Evolutionary conservation across 2,888 invertebrate species (phyloP).

Genomic region (Drosophila mulleri): DNA sequence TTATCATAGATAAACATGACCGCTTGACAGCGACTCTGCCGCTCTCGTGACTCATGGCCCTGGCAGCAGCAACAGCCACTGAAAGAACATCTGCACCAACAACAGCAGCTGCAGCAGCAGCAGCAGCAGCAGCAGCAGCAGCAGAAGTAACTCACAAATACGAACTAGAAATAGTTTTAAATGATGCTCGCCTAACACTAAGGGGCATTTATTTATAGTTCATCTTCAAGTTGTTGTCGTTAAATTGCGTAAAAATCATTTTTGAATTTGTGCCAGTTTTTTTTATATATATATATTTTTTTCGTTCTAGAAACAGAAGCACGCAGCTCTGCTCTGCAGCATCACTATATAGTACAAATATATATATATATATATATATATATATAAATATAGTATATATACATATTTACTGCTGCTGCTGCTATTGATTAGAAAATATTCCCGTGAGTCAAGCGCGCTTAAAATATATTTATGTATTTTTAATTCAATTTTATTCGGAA

Average conservation of each 20-base stretch:
- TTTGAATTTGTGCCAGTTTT: constrained; percentile 77
- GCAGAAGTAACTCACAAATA: constrained; percentile 57
- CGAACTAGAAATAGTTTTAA: constrained; percentile 61
- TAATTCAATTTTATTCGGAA: constrained; percentile 70
- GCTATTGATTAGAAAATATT: constrained; percentile 42
- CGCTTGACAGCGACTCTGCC: constrained; percentile 10
- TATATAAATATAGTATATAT: constrained; percentile 7
- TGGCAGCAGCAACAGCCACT: constrained; percentile 3
- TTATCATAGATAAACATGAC: constrained; percentile 68
- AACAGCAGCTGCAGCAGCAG: neutral
- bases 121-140: constrained; percentile 5
- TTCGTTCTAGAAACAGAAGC: constrained; percentile 48
- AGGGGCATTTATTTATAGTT: constrained; percentile 76
- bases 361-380: constrained; percentile 18
- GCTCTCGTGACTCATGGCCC: constrained; percentile 62
- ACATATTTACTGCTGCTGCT: constrained; percentile 7
- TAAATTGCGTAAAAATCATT: constrained; percentile 79
- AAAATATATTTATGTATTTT: constrained; percentile 71
- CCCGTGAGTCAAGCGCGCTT: constrained; percentile 48
- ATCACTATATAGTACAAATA: constrained; percentile 18
- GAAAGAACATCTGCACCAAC: neutral
- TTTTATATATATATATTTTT: constrained; percentile 40
- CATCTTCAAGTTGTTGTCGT: constrained; percentile 77
- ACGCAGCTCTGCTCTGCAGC: constrained; percentile 39
- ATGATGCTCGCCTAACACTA: constrained; percentile 37